Conservation (phyloP, 1,140 invertebrate genomes). For the Diplogasteroides magnus region DNA sequence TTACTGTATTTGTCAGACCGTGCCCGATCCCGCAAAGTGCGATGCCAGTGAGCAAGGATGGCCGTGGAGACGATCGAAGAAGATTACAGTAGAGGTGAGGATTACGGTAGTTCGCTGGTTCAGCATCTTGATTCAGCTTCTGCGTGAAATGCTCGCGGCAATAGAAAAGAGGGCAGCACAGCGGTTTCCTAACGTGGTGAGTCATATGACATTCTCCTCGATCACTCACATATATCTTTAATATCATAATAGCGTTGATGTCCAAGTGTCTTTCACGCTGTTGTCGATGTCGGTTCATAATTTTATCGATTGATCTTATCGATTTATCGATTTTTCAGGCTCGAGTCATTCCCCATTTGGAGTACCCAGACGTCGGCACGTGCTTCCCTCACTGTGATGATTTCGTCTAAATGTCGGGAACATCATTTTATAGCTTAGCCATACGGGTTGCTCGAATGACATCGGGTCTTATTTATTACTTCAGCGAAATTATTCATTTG, state of each 20-base stretch:
- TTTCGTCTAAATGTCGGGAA: slow-evolving; percentile 7
- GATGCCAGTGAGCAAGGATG: slow-evolving; percentile 13
- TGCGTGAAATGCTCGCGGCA: neutral
- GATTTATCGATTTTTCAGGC: slow-evolving; percentile 1
- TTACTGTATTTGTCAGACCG: neutral
- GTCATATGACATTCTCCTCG: no score
- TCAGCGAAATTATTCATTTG: no score
- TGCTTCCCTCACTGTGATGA: slow-evolving; percentile 41
- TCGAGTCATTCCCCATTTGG: slow-evolving; percentile 31
- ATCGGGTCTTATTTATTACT: no score
- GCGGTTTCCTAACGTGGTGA: no score
- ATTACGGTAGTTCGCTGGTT: neutral
- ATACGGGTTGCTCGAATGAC: no score
- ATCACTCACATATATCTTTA: no score
- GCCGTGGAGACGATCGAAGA: slow-evolving; percentile 3
- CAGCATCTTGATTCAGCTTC: neutral
- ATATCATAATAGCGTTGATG: no score
- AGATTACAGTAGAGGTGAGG: neutral
- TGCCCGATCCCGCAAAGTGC: neutral
- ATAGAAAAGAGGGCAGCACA: no score
- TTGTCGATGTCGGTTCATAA: no score
- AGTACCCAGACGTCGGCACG: slow-evolving; percentile 28
- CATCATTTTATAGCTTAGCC: no score
- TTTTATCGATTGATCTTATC: neutral
- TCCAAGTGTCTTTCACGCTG: no score